These are phyloP conservation scores for Tylochromis polylepis DNA, from an alignment of 2,113 vertebrate genomes.

Conservation along the genomic window DNA sequence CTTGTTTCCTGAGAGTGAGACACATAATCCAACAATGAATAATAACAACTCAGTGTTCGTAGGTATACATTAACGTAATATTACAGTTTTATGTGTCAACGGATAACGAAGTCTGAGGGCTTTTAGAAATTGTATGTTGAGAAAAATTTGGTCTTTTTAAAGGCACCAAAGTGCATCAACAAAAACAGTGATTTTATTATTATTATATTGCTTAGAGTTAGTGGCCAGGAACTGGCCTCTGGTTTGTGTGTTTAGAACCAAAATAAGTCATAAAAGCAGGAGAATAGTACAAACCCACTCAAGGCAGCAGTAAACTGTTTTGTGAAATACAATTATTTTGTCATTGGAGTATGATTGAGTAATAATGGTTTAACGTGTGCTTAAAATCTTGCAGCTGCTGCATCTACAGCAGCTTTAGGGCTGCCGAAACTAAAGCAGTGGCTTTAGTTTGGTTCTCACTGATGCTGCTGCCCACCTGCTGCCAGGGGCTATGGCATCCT, in stretches of 20 bases:
- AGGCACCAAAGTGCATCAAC: background rate
- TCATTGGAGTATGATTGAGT: background rate
- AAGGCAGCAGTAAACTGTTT: background rate
- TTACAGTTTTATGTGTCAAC: fast-evolving
- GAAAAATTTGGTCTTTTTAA: background rate
- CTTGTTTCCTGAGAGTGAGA: background rate
- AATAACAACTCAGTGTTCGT: background rate
- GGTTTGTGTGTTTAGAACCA: background rate
- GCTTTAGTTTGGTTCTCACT: background rate
- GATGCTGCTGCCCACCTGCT: background rate
- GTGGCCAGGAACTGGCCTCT: fast-evolving
- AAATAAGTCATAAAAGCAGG: background rate
- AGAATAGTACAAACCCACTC: background rate
- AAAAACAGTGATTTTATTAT: background rate
- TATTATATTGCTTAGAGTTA: background rate
- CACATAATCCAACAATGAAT: background rate
- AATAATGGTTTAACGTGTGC: background rate
- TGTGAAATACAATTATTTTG: background rate
- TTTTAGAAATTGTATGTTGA: background rate
- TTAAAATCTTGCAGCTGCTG: background rate
- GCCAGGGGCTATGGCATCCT: background rate
- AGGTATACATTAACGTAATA: background rate
- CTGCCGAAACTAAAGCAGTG: no score
- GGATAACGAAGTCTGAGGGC: background rate
- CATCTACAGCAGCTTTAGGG: background rate